phyloP scores from a whole-genome alignment of 2,888 invertebrate species.

The Monopis laevigella region DNA sequence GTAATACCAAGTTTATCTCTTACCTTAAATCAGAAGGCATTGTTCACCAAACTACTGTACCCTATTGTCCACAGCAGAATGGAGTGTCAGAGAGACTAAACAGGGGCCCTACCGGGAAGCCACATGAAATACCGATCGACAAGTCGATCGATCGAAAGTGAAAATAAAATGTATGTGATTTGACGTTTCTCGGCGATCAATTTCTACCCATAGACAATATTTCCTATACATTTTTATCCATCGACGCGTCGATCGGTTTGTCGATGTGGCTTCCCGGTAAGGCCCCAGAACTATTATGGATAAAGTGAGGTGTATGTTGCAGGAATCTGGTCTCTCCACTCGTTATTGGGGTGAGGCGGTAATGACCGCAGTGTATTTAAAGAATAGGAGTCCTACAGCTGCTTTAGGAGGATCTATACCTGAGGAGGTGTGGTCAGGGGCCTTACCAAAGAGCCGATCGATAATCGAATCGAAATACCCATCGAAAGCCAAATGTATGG shows the following conservation, averaged over 20 bases:
- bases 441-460: no score
- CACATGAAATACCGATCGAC: no score
- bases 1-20: conserved; percentile 3
- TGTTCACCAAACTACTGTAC: conserved; percentile 15
- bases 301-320: conserved; percentile 12
- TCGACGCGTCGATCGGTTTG: no score
- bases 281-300: conserved; percentile 13
- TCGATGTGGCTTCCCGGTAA: no score
- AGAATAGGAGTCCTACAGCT: conserved; percentile 18
- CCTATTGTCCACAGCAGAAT: conserved; percentile 13
- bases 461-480: no score
- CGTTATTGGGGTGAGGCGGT: conserved; percentile 13
- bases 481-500: no score
- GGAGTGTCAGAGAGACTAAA: conserved; percentile 10
- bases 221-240: no score
- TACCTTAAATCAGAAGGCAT: conserved; percentile 20
- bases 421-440: conserved; percentile 18
- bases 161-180: no score
- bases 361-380: conserved; percentile 16
- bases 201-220: no score
- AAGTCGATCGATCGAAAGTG: no score
- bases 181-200: no score
- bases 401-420: conserved; percentile 18
- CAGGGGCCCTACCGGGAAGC: no score
- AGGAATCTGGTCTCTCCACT: conserved; percentile 6